Conservation (phyloP, 1,140 invertebrate genomes). For the Augochlora pura region DNA sequence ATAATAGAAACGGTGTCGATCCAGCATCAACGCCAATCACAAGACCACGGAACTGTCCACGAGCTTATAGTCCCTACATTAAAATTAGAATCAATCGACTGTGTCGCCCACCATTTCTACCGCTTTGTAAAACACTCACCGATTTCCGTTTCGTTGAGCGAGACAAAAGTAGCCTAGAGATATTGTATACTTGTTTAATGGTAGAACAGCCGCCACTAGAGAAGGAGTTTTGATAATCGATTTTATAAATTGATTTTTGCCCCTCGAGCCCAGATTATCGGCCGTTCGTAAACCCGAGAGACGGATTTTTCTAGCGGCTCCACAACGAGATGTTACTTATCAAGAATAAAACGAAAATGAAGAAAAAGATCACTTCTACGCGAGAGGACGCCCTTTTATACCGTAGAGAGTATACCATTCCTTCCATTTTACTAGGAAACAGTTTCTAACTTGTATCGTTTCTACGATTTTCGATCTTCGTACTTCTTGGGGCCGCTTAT, state of each 20-base stretch:
- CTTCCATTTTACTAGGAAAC: constrained; percentile 41
- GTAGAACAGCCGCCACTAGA: neutral
- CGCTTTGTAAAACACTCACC: constrained; percentile 20
- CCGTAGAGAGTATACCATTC: constrained; percentile 4
- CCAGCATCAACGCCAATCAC: neutral
- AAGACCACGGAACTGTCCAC: constrained; percentile 29
- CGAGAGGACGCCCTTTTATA: constrained; percentile 27
- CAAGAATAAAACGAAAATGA: neutral
- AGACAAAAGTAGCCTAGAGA: neutral
- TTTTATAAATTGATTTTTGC: constrained; percentile 25
- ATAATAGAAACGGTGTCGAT: neutral
- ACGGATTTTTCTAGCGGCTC: neutral
- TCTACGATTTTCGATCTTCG: constrained; percentile 50
- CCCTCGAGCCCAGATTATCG: neutral
- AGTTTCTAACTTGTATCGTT: constrained; percentile 43
- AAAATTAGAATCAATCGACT: constrained; percentile 18
- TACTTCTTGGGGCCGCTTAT: constrained; percentile 13
- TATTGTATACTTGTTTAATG: neutral
- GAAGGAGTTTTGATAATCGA: constrained; percentile 13
- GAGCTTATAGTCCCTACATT: constrained; percentile 39
- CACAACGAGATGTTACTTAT: neutral
- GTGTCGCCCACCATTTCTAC: constrained; percentile 35
- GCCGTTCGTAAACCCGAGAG: too few species aligned
- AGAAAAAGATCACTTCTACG: neutral
- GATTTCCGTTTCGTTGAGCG: neutral